Evolutionary conservation across 2,888 invertebrate species (phyloP), one percentile per base, ranked within the genome.

Genomic region (Tolmerus cingulatus): DNA sequence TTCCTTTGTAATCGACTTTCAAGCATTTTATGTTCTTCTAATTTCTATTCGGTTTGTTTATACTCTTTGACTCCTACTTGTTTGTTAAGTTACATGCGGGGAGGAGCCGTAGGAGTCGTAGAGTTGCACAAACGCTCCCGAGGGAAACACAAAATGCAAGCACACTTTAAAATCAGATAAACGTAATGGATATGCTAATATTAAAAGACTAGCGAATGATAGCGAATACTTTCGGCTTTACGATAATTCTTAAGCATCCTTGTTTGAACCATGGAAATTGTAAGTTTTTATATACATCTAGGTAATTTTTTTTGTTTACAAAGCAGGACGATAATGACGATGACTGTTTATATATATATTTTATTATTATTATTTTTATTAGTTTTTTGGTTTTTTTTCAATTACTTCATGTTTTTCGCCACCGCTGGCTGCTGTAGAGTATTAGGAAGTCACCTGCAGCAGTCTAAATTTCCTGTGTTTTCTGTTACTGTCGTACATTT

Each of bases 1-100:
- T 86, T 74, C 43, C 74, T 85, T 87, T 86, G 23, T 86, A 86
- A 81, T 87, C 43, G 19, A 79, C 79, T 86, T 77, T 79, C 12
- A 66, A 66, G 66, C 66, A 66, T 66, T 66, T 66, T 66, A 30
- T 40, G 74, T 86, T 55, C 43, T 78, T 86, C 74, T 46, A 66
- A 66, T 66, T 37, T 37, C 74, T 76, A 30, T 37, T 34, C 76
- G 40, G 76, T 76, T 76, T 23, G 76, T 40, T 76, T 37, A 19
- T n/a, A 76, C 40, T 23, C 76, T 19, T 37, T 12, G 76, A 76
- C n/a, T n/a, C 76, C 40, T 76, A 34, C 37, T 34, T 40, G 76
- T 9, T 19, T 76, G 34, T 34, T 40, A 14, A 34, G 30, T 76
- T 66, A 27, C 12, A 2, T 23, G 2, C 3, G 23, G 57, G 66